Evolutionary conservation across 2,113 vertebrate genomes (phyloP), one percentile per base, ranked within the genome.

Genomic region (Pteronura brasiliensis): DNA sequence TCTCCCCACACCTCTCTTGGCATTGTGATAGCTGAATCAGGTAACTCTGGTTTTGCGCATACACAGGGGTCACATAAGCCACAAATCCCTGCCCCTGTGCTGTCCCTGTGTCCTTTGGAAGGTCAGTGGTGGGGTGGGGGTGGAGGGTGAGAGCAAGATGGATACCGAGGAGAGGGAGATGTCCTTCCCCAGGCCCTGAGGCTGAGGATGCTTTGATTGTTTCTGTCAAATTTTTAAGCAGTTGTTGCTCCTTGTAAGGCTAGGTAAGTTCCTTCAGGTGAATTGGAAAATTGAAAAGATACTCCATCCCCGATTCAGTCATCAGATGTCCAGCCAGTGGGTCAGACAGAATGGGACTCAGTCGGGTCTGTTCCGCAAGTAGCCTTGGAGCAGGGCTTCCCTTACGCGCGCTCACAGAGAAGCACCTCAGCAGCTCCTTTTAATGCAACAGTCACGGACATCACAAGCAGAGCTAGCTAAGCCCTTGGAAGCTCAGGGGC

Each of bases 11-110:
- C 18, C 63, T 44, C 13, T 61, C n/a, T 79, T 0, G 0, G 36
- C 4, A 25, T 59, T 55, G 52, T 13, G 69, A 18, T 13, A 74
- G n/a, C 20, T 25, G 57, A 55, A n/a, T 23, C 10, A 17, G 44
- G 13, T 29, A 57, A 55, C 59, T 34, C 34, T 25, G 14, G 10
- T 55, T 25, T 29, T 72, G 21, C 11, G 4, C 7, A 0, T 18
- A 31, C 17, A 3, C 4, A 0, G n/a, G 44, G 20, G 57, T 27
- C 63, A 69, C 7, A 42, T 34, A 14, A 39, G n/a, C 21, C n/a
- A 8, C 17, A 27, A 0, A 47, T 44, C 17, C 1, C 2, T 14
- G 49, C 15, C 4, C 3, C 23, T 27, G 0, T 57, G 65, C 29
- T 21, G 14, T 36, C 39, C 63, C 25, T 15, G 27, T 6, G 21